Percentiles rank a stretch among this genome's conserved stretches.
These are phyloP conservation scores for Eurytoma californica DNA, from an alignment of 2,888 invertebrate genomes.

Conservation along the genomic window DNA sequence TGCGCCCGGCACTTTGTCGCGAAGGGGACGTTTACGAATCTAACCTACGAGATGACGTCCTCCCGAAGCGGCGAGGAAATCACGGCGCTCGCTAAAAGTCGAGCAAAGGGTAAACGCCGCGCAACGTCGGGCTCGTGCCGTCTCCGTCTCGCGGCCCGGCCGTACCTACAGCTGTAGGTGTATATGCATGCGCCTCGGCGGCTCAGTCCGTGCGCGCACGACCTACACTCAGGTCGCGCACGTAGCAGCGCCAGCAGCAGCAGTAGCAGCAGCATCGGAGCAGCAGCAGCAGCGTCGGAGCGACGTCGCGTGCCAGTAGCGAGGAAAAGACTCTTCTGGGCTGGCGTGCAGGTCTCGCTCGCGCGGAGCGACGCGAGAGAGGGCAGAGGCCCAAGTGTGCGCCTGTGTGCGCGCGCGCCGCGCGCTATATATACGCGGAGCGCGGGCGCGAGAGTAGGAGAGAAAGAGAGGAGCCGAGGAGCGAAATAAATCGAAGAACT, in stretches of 20 bases:
- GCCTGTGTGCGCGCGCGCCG: not conserved
- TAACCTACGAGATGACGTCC: too few relatives aligned
- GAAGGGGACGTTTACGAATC: too few relatives aligned
- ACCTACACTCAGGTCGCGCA: conserved; percentile 24
- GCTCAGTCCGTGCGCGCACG: conserved; percentile 11
- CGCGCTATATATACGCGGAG: not conserved
- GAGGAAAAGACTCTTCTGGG: not conserved
- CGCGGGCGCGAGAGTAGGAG: conserved; percentile 22
- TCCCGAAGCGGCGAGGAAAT: too few relatives aligned
- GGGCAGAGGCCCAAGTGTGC: not conserved
- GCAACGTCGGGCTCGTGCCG: too few relatives aligned
- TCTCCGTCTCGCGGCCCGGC: too few relatives aligned
- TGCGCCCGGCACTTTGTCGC: too few relatives aligned
- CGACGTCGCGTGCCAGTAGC: too few relatives aligned
- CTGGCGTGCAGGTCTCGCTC: not conserved
- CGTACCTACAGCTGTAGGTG: not conserved
- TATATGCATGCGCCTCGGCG: not conserved
- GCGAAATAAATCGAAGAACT: conserved; percentile 74
- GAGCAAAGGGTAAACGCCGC: not conserved
- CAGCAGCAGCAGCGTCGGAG: not conserved
- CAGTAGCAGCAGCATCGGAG: not conserved
- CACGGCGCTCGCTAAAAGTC: too few relatives aligned
- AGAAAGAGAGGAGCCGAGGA: conserved; percentile 58
- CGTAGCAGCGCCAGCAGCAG: conserved; percentile 9
- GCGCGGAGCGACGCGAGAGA: not conserved